Base-by-base conservation (phyloP, 2,113 vertebrate genomes). In the Ranitomeya imitator region DNA sequence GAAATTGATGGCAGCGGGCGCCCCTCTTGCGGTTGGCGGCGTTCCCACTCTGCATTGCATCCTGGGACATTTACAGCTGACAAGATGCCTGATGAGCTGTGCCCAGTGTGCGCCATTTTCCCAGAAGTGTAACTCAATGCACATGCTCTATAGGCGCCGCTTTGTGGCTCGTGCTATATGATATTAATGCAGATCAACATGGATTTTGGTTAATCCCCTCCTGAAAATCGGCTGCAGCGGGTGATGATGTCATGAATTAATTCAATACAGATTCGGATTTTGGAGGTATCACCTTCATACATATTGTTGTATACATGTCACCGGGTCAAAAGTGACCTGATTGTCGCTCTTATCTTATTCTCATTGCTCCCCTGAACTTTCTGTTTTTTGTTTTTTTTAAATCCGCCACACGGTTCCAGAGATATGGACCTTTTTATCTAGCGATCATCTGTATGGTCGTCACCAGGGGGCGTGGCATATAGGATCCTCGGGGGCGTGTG, bases 221-320 rank as follows among this genome's bases (percentile, higher is more conserved):
- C 65, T 18, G 82, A 84, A 45, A 71, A 71, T n/a, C 63, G 26
- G n/a, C 52, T 69, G 63, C 55, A 63, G 55, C n/a, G 16, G 26
- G n/a, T 69, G 82, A 69, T 69, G 81, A 67, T 23, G 81, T 83
- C 81, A 83, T 9, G 14, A 71, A n/a, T 26, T 84, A 84, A 84
- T 71, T 71, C 21, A 51, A 71, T 69, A 0, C 82, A 84, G 82
- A 84, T 23, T n/a, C 55, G 11, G 26, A 15, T 4, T 37, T 9
- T 12, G 54, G 61, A 45, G 12, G 12, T 63, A 83, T 83, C 45
- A 54, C 45, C 14, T 83, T 67, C 37, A 60, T 16, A 18, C 13
- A 73, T 14, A 21, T 21, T 52, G 18, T 11, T 11, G 45, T 19
- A 52, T 52, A 52, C 11, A 52, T 52, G 37, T 45, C 37, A 45